Percentiles rank a stretch among this genome's conserved stretches.
These are phyloP conservation scores for Monoplex corrugatus DNA, from an alignment of 2,888 invertebrate genomes.

Conservation along the genomic window DNA sequence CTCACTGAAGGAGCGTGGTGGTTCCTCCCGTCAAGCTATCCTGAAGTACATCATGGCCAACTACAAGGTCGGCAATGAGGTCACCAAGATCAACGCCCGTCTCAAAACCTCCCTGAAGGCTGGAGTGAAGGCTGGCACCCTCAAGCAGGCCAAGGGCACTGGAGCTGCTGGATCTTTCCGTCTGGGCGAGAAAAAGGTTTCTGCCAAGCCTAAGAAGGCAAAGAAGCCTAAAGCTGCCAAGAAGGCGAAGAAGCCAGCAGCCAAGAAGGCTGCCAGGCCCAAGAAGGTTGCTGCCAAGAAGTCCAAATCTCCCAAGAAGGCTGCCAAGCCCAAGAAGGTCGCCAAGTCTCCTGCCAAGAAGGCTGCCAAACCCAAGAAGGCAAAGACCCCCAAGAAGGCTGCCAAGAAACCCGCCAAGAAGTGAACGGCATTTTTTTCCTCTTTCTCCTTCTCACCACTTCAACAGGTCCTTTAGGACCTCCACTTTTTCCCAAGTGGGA, in stretches of 20 bases:
- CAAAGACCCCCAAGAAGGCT: too few species aligned
- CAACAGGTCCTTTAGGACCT: too few species aligned
- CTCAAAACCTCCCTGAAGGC: slow-evolving; percentile 80
- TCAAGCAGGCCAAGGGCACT: slow-evolving; percentile 79
- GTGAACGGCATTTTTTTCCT: too few species aligned
- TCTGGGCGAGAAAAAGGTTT: slow-evolving; percentile 62
- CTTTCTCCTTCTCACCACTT: too few species aligned
- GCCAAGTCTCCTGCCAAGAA: too few species aligned
- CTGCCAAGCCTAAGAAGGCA: slow-evolving; percentile 53
- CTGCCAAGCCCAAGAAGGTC: not conserved
- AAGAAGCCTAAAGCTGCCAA: slow-evolving; percentile 43
- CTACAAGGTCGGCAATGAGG: slow-evolving; percentile 81
- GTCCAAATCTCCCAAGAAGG: not conserved
- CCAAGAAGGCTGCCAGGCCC: slow-evolving; percentile 13
- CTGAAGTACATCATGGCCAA: slow-evolving; percentile 81
- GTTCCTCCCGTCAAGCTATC: slow-evolving; percentile 82
- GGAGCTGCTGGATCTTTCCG: slow-evolving; percentile 77
- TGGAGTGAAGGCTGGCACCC: slow-evolving; percentile 78
- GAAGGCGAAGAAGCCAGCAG: not conserved
- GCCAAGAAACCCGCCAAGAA: too few species aligned
- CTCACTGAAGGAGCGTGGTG: slow-evolving; percentile 81
- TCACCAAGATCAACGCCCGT: slow-evolving; percentile 80
- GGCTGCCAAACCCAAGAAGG: slow-evolving; percentile 5
- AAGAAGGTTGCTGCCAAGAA: slow-evolving; percentile 4
- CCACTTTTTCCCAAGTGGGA: too few species aligned